Base-by-base conservation (phyloP, 2,888 invertebrate genomes). In the Schizaphis graminum region DNA sequence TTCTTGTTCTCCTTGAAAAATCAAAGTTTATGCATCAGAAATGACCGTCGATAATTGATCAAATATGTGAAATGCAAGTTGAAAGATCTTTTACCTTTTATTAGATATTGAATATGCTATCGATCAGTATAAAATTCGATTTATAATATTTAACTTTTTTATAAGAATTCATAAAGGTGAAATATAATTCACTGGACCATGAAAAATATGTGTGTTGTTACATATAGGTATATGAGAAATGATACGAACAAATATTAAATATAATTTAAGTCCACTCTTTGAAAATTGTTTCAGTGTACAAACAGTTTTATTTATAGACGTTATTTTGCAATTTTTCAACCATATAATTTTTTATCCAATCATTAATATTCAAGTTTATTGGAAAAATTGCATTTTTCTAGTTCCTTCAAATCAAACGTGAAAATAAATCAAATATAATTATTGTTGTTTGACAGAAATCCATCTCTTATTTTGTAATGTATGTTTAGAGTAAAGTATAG, bases 381-480 rank as follows among this genome's bases (percentile, higher is more conserved):
- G 35, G 16, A 4, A 41, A 67, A 67, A 90, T 90, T 67, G n/a
- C 1, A 90, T 49, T 16, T 49, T 16, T 47, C 1, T 21, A 90
- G n/a, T 21, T 49, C 11, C 11, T 85, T 35, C n/a, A 21, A 26
- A 41, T 24, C 57, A 3, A 89, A 8, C 28, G 28, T 28, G n/a
- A 49, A 90, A 90, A 90, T 90, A 67, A 90, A 90, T 90, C 90
- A 67, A 90, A 89, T 24, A 44, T 28, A 57, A 67, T 47, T 10
- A 28, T 47, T 28, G n/a, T 47, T 28, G 44, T 90, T 90, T n/a
- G n/a, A 67, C n/a, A 61, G 47, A 21, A 24, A 44, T 89, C 21
- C 61, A 47, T 90, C n/a, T 67, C 67, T 47, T 67, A 77, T 35
- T 77, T 77, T 77, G 21, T 35, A 35, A 77, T 77, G 35, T 77